phyloP scores from a whole-genome alignment of 2,888 invertebrate genomes.

The Lithosia quadra region DNA sequence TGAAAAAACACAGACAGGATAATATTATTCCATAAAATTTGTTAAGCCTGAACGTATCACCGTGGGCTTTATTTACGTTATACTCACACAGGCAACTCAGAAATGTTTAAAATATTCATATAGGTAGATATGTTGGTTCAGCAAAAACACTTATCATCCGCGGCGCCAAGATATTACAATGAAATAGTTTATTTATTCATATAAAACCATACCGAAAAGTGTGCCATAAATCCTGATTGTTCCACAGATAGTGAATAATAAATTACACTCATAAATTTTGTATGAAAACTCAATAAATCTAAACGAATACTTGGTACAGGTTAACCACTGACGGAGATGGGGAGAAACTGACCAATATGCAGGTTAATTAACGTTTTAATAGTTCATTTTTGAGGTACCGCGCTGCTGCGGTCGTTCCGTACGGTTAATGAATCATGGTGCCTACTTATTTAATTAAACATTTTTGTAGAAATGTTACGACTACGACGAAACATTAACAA shows the following conservation, averaged over 20 bases:
- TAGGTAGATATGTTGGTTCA: constrained; percentile 29
- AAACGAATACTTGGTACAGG: constrained; percentile 73
- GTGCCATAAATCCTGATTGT: constrained; percentile 82
- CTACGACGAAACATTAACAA: too few species aligned
- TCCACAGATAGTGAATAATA: constrained; percentile 83
- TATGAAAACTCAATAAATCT: constrained; percentile 85
- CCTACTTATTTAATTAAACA: constrained; percentile 11
- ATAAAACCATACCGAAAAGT: constrained; percentile 77
- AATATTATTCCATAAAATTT: constrained; percentile 9
- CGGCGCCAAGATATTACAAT: constrained; percentile 55
- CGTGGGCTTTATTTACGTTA: constrained; percentile 11
- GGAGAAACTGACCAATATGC: constrained; percentile 40
- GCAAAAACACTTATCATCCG: constrained; percentile 47
- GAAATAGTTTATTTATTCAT: constrained; percentile 71
- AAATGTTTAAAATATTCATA: constrained; percentile 31
- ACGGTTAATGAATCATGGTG: constrained; percentile 32
- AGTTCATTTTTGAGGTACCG: constrained; percentile 41
- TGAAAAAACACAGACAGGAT: constrained; percentile 16
- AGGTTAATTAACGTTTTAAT: constrained; percentile 52
- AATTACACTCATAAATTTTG: constrained; percentile 82
- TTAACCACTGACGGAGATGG: constrained; percentile 57
- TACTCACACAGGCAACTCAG: constrained; percentile 16
- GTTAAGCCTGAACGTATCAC: constrained; percentile 11
- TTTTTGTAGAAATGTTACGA: constrained; percentile 3
- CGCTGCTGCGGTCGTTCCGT: constrained; percentile 11